A percentile compares a stretch with the other conserved stretches of the same genome.
Evolutionary conservation across 2,888 invertebrate species (phyloP).

Genomic region (Cantharis rufa): DNA sequence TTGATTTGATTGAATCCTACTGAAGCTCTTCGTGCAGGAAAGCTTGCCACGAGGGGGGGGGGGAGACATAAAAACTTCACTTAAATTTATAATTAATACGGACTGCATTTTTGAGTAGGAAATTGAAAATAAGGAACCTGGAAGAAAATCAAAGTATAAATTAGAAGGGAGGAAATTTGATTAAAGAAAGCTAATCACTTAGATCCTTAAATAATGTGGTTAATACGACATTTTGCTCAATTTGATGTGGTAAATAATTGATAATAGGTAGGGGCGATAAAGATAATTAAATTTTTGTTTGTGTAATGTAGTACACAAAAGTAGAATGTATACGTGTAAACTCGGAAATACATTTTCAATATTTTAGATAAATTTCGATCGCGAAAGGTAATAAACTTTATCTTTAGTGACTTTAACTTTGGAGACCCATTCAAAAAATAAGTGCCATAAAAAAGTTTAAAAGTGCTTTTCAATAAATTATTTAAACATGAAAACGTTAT

Average conservation of each 20-base stretch:
- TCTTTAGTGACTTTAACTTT: constrained; percentile 47
- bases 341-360: constrained; percentile 37
- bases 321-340: neutral
- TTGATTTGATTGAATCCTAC: neutral
- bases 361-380: constrained; percentile 43
- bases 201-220: neutral
- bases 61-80: neutral
- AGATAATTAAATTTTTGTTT: neutral
- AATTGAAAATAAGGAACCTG: neutral
- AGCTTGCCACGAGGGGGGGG: no score
- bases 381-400: constrained; percentile 47
- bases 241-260: neutral
- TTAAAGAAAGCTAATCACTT: neutral
- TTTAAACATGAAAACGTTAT: constrained; percentile 51
- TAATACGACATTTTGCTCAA: neutral
- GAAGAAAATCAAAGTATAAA: neutral
- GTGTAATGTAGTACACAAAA: neutral
- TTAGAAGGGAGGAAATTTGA: neutral
- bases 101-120: neutral
- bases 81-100: no score
- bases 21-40: no score
- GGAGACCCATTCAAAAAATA: constrained; percentile 44
- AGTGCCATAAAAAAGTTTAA: constrained; percentile 52
- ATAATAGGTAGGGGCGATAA: neutral
- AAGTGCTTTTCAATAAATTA: constrained; percentile 54